Evolutionary conservation across 2,888 invertebrate genomes (phyloP).

Genomic region (Chrysotoxum bicinctum): DNA sequence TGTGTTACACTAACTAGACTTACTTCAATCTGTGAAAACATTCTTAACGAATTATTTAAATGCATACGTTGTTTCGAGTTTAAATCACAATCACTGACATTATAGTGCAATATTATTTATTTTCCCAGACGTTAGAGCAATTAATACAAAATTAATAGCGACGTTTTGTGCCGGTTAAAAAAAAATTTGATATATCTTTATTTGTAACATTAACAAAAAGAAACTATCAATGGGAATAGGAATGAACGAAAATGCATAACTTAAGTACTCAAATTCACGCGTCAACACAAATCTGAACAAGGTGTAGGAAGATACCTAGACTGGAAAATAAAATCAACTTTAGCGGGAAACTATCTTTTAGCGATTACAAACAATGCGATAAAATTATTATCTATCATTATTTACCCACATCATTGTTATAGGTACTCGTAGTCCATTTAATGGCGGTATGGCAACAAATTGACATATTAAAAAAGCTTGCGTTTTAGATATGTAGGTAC

Average conservation of each 20-base stretch:
- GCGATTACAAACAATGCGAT: conserved; percentile 48
- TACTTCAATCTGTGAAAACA: conserved; percentile 39
- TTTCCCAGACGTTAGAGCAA: conserved; percentile 1
- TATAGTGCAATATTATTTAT: conserved; percentile 23
- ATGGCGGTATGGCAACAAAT: conserved; percentile 50
- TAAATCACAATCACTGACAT: conserved; percentile 52
- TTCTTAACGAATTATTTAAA: conserved; percentile 32
- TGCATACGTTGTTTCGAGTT: conserved; percentile 21
- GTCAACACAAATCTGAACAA: background rate
- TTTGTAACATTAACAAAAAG: too few relatives aligned
- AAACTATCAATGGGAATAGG: background rate
- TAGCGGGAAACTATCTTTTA: conserved; percentile 10
- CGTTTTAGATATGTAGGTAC: conserved; percentile 11
- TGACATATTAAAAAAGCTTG: conserved; percentile 47
- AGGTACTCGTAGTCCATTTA: background rate
- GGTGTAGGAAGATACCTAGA: background rate
- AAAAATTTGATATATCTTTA: background rate
- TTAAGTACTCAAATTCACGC: background rate
- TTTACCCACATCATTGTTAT: conserved; percentile 25
- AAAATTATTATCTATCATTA: conserved; percentile 51
- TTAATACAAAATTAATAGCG: conserved; percentile 11
- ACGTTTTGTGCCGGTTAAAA: background rate
- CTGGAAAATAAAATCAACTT: background rate
- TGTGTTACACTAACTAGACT: background rate
- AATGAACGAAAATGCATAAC: background rate